Percentiles rank a stretch among this genome's conserved stretches.
phyloP scores from a whole-genome alignment of 2,797 vertebrate genomes.

The Gadopsis bispinosus region DNA sequence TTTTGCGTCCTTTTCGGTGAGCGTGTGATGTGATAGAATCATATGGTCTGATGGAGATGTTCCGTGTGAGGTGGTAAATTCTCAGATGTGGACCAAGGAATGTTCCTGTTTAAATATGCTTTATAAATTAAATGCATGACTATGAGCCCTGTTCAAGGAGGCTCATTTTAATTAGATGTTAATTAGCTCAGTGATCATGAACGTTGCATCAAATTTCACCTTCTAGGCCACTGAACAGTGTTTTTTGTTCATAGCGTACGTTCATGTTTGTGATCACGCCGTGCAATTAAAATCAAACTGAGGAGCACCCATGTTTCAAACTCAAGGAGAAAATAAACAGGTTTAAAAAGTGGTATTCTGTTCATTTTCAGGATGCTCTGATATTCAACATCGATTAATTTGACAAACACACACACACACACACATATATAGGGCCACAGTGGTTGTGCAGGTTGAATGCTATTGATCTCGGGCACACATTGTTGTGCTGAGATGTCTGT shows the following conservation, averaged over 20 bases:
- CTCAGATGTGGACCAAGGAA: conserved; percentile 55
- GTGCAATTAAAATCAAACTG: conserved; percentile 4
- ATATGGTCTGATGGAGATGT: conserved; percentile 46
- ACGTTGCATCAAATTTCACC: conserved; percentile 38
- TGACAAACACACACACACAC: neutral
- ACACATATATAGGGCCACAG: neutral
- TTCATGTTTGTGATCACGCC: conserved; percentile 12
- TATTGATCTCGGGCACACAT: conserved; percentile 59
- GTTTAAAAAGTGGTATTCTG: neutral
- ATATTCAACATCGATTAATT: neutral
- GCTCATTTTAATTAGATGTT: conserved; percentile 57
- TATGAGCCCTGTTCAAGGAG: conserved; percentile 29
- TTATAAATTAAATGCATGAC: conserved; percentile 53
- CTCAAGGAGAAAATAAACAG: neutral
- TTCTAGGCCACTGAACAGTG: neutral
- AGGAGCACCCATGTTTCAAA: neutral
- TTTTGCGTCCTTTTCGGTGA: conserved; percentile 30
- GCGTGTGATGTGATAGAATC: conserved; percentile 39
- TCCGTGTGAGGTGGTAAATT: conserved; percentile 56
- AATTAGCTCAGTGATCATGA: conserved; percentile 48
- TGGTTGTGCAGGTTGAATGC: conserved; percentile 17
- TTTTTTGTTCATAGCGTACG: conserved; percentile 5
- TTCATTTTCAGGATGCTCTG: neutral
- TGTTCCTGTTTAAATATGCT: conserved; percentile 56
- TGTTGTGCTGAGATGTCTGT: conserved; percentile 52